phyloP scores from a whole-genome alignment of 2,797 vertebrate species.

The Tenualosa ilisha region DNA sequence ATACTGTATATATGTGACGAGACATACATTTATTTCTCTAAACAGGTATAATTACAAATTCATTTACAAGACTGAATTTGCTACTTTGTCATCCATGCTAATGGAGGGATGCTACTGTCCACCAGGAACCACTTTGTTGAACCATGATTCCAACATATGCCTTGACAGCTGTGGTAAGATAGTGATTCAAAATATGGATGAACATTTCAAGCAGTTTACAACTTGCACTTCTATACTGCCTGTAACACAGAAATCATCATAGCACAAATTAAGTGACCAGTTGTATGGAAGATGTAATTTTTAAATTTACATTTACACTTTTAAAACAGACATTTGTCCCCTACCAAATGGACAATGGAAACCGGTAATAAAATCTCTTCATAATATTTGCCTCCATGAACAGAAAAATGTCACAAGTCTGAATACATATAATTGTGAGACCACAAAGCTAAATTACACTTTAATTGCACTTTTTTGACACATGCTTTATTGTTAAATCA shows the following conservation, averaged over 20 bases:
- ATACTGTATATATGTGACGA: no score
- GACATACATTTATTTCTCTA: background rate
- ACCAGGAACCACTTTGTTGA: conserved; percentile 56
- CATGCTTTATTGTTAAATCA: conserved; percentile 45
- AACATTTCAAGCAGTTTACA: background rate
- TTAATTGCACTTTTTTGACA: background rate
- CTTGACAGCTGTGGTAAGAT: conserved; percentile 70
- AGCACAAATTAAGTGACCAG: background rate
- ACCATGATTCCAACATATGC: conserved; percentile 60
- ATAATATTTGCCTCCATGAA: background rate
- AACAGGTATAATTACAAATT: conserved; percentile 65
- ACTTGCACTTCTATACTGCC: background rate
- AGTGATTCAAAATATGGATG: background rate
- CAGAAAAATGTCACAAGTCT: background rate
- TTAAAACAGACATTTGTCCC: conserved; percentile 64
- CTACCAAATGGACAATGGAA: conserved; percentile 65
- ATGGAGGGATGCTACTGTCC: conserved; percentile 81
- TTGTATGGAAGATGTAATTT: background rate
- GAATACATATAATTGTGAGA: no score
- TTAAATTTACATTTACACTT: background rate
- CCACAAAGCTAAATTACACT: background rate
- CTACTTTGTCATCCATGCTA: conserved; percentile 26
- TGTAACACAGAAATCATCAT: background rate
- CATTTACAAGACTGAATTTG: conserved; percentile 49
- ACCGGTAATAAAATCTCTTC: conserved; percentile 57